phyloP scores from a whole-genome alignment of 1,140 invertebrate genomes.

The Drosophila melanica region DNA sequence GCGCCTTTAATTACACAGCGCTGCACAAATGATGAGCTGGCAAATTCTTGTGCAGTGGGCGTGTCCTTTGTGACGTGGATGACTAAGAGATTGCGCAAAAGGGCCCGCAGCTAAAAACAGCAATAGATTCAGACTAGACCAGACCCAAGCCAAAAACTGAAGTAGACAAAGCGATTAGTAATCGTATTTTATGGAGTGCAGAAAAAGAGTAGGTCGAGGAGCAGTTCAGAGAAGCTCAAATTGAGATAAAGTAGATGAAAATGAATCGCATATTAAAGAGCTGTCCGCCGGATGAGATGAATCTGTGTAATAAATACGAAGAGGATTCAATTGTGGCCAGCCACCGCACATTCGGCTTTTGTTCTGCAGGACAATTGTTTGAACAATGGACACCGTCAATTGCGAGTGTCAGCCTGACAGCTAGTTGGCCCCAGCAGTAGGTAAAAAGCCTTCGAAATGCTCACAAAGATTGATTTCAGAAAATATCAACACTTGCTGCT shows the following conservation, averaged over 20 bases:
- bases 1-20: conserved; percentile 75
- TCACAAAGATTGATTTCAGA: conserved; percentile 43
- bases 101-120: conserved; percentile 56
- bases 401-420: conserved; percentile 24
- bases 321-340: conserved; percentile 11
- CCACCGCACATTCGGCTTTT: conserved; percentile 18
- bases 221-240: conserved; percentile 36
- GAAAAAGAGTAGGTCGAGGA: neutral
- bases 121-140: conserved; percentile 19
- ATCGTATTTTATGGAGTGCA: conserved; percentile 49
- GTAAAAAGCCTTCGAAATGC: conserved; percentile 35
- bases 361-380: conserved; percentile 32
- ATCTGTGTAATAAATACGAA: conserved; percentile 66
- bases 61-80: conserved; percentile 28
- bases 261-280: conserved; percentile 75
- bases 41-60: conserved; percentile 64
- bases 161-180: conserved; percentile 73
- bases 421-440: conserved; percentile 2
- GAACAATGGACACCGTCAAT: conserved; percentile 37
- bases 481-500: conserved; percentile 14
- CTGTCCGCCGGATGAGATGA: conserved; percentile 57
- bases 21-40: conserved; percentile 75
- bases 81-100: conserved; percentile 72
- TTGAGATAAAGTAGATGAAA: conserved; percentile 75
- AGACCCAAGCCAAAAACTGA: conserved; percentile 13